Conservation (phyloP, 2,797 vertebrate species). For the Poeciliopsis gracilis region DNA sequence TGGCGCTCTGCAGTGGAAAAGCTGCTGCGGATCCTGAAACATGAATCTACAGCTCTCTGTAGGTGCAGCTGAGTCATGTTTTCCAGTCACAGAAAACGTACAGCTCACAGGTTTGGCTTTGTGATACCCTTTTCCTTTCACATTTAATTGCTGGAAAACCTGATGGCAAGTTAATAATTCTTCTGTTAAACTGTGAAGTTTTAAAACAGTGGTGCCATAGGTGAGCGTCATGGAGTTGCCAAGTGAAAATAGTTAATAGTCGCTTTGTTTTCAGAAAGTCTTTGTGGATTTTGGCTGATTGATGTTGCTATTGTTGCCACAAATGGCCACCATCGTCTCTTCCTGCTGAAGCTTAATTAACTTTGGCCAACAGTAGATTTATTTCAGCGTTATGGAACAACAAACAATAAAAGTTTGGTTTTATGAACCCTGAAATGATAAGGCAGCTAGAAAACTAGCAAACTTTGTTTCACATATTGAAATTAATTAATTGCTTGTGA, state of each 20-base stretch:
- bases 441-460: background rate
- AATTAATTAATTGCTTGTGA: background rate
- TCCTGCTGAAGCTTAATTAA: background rate
- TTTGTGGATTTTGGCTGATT: background rate
- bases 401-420: background rate
- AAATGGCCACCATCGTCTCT: constrained; percentile 9
- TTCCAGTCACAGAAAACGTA: constrained; percentile 60
- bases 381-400: background rate
- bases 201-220: constrained; percentile 32
- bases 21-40: constrained; percentile 1
- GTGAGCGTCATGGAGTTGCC: constrained; percentile 34
- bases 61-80: constrained; percentile 63
- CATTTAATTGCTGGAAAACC: constrained; percentile 67
- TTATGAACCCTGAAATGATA: background rate
- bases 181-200: constrained; percentile 45
- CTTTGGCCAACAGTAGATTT: constrained; percentile 2
- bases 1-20: background rate
- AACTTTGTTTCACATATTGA: background rate
- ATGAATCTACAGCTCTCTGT: constrained; percentile 8
- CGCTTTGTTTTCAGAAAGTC: constrained; percentile 16
- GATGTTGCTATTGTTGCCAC: constrained; percentile 5
- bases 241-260: constrained; percentile 18
- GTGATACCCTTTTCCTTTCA: constrained; percentile 31
- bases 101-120: constrained; percentile 49
- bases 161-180: constrained; percentile 56